These are phyloP conservation scores for Epizoanthus fatuus DNA, from an alignment of 92 coral and sea anemone species.

Conservation along the genomic window DNA sequence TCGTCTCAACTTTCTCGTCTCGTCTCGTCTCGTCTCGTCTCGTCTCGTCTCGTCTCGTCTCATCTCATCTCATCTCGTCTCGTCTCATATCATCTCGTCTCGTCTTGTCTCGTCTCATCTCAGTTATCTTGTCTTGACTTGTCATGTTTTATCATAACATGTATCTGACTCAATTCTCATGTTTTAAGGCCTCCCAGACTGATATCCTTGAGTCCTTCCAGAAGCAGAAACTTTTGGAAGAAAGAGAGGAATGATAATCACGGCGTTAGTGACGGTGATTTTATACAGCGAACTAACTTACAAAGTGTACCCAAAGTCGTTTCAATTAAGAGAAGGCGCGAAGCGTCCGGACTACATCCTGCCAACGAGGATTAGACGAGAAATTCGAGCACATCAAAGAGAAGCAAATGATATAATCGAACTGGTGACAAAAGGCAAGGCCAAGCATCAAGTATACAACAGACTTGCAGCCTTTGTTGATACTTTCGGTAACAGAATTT, in stretches of 20 bases:
- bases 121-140: too few species aligned
- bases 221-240: too few species aligned
- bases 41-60: too few species aligned
- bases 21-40: too few species aligned
- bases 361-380: constrained; percentile 36
- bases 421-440: constrained; percentile 80
- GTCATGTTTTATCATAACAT: too few species aligned
- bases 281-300: background rate
- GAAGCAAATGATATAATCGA: constrained; percentile 80
- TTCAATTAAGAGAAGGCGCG: background rate
- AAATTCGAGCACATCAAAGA: constrained; percentile 55
- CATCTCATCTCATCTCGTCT: too few species aligned
- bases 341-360: background rate
- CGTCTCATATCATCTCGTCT: too few species aligned
- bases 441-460: constrained; percentile 87
- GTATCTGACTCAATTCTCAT: too few species aligned
- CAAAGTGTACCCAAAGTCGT: background rate
- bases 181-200: too few species aligned
- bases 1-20: too few species aligned
- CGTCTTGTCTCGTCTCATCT: too few species aligned
- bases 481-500: constrained; percentile 82
- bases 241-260: background rate
- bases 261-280: background rate
- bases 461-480: constrained; percentile 92
- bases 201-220: too few species aligned